phyloP scores from a whole-genome alignment of 2,797 vertebrate species.

The Hippopotamyrus pictus region DNA sequence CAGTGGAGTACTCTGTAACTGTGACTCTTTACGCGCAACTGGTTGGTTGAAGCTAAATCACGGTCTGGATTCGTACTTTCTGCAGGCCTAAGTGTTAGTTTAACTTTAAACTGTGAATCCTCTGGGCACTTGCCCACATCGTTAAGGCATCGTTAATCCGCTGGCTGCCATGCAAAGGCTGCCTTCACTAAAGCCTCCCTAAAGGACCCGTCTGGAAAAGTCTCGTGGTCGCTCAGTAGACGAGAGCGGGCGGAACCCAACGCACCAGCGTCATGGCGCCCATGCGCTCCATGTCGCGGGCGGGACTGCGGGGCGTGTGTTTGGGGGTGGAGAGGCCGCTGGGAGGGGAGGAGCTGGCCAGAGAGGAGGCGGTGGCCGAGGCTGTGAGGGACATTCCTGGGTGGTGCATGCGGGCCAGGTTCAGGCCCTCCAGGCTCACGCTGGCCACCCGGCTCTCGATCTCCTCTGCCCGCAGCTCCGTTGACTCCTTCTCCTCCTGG shows the following conservation, averaged over 20 bases:
- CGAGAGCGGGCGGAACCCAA: background rate
- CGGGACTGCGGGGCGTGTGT: constrained; percentile 86
- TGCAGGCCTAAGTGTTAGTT: background rate
- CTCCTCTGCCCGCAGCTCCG: constrained; percentile 92
- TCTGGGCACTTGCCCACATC: background rate
- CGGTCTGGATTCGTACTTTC: too few species aligned
- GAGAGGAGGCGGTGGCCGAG: constrained; percentile 89
- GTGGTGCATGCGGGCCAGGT: constrained; percentile 87
- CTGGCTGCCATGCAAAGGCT: background rate
- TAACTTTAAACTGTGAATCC: background rate
- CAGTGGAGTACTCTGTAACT: too few species aligned
- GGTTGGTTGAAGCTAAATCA: too few species aligned
- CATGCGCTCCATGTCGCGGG: constrained; percentile 95
- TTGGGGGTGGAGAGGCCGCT: constrained; percentile 97
- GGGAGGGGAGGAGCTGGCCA: constrained; percentile 94
- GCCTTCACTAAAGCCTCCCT: background rate
- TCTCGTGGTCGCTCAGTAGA: background rate
- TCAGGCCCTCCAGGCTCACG: constrained; percentile 91
- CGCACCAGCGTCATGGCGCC: constrained; percentile 95
- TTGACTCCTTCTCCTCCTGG: constrained; percentile 98
- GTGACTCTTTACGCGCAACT: too few species aligned
- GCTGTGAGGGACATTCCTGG: constrained; percentile 88
- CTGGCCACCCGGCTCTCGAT: constrained; percentile 96
- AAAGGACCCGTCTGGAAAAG: too few species aligned
- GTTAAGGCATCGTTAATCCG: background rate